Evolutionary conservation across 2,888 invertebrate species (phyloP).

Genomic region (Nomada fabriciana): DNA sequence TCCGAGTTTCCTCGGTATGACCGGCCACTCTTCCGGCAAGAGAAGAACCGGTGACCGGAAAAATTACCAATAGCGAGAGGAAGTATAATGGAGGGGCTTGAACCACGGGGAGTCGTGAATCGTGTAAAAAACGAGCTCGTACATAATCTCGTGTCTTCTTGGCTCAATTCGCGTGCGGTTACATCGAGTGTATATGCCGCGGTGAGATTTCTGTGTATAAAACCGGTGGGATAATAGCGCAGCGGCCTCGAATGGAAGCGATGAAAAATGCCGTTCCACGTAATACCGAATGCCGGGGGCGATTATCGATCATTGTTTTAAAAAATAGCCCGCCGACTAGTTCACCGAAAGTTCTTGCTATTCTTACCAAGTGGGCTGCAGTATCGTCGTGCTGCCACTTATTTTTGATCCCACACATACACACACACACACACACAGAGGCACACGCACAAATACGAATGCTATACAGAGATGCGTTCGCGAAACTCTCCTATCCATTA

Average conservation of each 20-base stretch:
- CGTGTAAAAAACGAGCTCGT: slow-evolving; percentile 1
- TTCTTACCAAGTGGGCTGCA: not conserved
- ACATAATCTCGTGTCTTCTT: slow-evolving; percentile 11
- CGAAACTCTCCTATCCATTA: slow-evolving; percentile 32
- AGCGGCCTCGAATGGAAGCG: not conserved
- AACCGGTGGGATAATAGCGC: not conserved
- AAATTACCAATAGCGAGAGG: not conserved
- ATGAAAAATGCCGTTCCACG: slow-evolving; percentile 1
- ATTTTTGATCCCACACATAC: slow-evolving; percentile 2
- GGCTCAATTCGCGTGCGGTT: slow-evolving; percentile 17
- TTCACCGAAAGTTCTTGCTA: slow-evolving; percentile 10
- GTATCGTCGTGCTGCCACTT: not conserved
- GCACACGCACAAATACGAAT: too few species aligned
- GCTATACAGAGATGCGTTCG: slow-evolving; percentile 3
- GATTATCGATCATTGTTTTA: slow-evolving; percentile 1
- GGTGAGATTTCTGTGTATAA: not conserved
- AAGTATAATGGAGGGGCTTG: not conserved
- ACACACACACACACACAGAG: not conserved
- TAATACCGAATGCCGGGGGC: not conserved
- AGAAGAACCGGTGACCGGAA: not conserved
- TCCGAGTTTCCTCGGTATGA: not conserved
- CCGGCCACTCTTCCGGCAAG: not conserved
- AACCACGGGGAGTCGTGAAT: not conserved
- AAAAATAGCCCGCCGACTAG: not conserved
- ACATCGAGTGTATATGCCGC: not conserved